Base-by-base conservation (phyloP, 1,140 invertebrate species). In the Pogonomyrmex barbatus region DNA sequence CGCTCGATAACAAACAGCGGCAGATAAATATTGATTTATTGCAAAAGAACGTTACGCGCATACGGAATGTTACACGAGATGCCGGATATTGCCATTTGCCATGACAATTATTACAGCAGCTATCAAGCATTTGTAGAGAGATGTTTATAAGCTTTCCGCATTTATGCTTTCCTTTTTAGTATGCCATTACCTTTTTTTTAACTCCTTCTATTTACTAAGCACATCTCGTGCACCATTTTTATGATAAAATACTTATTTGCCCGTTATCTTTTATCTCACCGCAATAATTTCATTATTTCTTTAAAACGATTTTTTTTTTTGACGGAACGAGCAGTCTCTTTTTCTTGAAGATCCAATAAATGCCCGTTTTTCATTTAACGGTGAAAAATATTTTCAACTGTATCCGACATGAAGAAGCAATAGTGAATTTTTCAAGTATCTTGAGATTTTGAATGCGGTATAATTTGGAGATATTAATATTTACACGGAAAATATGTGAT, bases 11-110 rank as follows among this genome's bases (percentile, higher is more conserved):
- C 42, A 83, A 60, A 67, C 62, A 54, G 17, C n/a, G 36, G n/a
- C 2, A 24, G 42, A 83, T 73, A 50, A 83, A 75, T 73, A 83
- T 83, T 73, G 68, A 83, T 83, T 75, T 75, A 75, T 83, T 50
- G 54, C 9, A 75, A 75, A 83, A 60, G 56, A 33, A 30, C 39
- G 14, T 81, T 58, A 70, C 3, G 54, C 3, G 54, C 45, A 58
- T 60, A 82, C 12, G 30, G 10, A 73, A 58, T n/a, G 12, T 82
- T 36, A 12, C 9, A 33, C n/a, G 14, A 45, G 36, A 60, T 24
- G 14, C 39, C 65, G 24, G 78, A 70, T 33, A 81, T 68, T 68
- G 10, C 17, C n/a, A 14, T 78, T 17, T 47, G 8, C 36, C 33
- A 39, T 4, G 47, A 14, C 30, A 83, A 75, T 73, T 73, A 83